Percentiles rank a stretch among this genome's conserved stretches.
These are phyloP conservation scores for Parauchenoglanis punctatus DNA, from an alignment of 2,797 vertebrate species.

Conservation along the genomic window DNA sequence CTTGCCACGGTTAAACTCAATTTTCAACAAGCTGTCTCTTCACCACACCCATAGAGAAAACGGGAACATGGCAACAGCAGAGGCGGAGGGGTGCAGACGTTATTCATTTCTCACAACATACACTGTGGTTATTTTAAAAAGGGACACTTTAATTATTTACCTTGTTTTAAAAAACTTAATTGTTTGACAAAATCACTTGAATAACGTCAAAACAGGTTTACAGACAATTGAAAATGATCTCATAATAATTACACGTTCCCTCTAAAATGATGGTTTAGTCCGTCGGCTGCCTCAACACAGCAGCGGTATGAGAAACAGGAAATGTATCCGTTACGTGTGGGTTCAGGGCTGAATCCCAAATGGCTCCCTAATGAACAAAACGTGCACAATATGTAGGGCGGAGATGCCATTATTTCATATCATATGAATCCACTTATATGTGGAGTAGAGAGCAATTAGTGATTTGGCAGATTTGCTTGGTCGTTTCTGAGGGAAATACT, in stretches of 20 bases:
- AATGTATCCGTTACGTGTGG: slow-evolving; percentile 61
- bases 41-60: slow-evolving; percentile 83
- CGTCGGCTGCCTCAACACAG: slow-evolving; percentile 71
- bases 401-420: slow-evolving; percentile 1
- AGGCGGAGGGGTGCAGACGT: slow-evolving; percentile 63
- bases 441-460: neutral
- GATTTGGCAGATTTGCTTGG: neutral
- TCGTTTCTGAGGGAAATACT: neutral
- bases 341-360: slow-evolving; percentile 28
- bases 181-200: too few species aligned
- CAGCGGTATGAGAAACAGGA: slow-evolving; percentile 76
- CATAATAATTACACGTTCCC: slow-evolving; percentile 35
- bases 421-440: slow-evolving; percentile 3
- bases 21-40: slow-evolving; percentile 75
- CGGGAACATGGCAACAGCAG: slow-evolving; percentile 83
- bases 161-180: neutral
- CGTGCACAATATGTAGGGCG: slow-evolving; percentile 13
- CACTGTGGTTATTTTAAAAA: neutral
- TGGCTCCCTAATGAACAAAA: slow-evolving; percentile 2
- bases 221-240: too few species aligned
- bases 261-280: slow-evolving; percentile 71
- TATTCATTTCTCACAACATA: neutral
- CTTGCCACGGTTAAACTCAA: slow-evolving; percentile 60
- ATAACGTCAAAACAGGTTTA: neutral
- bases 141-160: neutral